Percentiles rank a stretch among this genome's conserved stretches.
Conservation (phyloP, 2,888 invertebrate genomes). For the Anagyrus pseudococci region DNA sequence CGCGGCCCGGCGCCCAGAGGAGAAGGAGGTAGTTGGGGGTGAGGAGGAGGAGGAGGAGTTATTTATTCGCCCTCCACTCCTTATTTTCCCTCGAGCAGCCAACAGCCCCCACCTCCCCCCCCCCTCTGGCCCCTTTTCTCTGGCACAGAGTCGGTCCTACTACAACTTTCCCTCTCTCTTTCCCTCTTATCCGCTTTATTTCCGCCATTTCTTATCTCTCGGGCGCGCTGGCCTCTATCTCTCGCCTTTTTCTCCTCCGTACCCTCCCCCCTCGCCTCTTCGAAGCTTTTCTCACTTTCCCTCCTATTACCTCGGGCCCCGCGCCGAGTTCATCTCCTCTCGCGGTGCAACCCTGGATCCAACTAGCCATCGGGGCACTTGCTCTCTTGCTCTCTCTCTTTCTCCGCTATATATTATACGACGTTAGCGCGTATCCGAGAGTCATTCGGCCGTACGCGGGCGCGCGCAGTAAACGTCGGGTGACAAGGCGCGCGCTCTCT, state of each 20-base stretch:
- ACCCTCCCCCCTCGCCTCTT: neutral
- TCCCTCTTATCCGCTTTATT: constrained; percentile 31
- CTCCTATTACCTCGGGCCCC: constrained; percentile 17
- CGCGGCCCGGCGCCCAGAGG: neutral
- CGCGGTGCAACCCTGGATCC: neutral
- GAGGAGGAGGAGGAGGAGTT: constrained; percentile 2
- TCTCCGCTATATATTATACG: neutral
- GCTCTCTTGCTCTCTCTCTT: neutral
- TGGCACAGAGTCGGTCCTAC: no score
- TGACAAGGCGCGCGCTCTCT: no score
- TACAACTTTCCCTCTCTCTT: neutral
- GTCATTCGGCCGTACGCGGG: no score
- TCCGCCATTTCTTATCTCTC: constrained; percentile 31
- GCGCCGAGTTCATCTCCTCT: neutral
- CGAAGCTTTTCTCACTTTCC: constrained; percentile 26
- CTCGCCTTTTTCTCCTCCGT: constrained; percentile 1
- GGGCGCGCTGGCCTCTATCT: neutral
- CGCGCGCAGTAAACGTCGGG: no score
- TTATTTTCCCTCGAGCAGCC: constrained; percentile 18
- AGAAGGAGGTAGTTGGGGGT: neutral
- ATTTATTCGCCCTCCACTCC: constrained; percentile 25
- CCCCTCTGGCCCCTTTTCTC: no score
- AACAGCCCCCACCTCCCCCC: no score
- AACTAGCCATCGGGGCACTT: constrained; percentile 1
- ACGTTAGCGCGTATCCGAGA: no score